These are phyloP conservation scores for Drosophila melanogaster DNA, from an alignment of 1,140 invertebrate genomes.

Conservation along the genomic window Release_6_plus_ISO1_MT NT_033779.5:9125501-9126000, in stretches of 20 bases:
- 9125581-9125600: too few species aligned
- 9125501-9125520: too few species aligned
- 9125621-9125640: too few species aligned
- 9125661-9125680: slow-evolving; percentile 12
- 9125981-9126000: slow-evolving; percentile 63
- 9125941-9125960: slow-evolving; percentile 51
- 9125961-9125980: slow-evolving; percentile 17
- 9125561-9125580: too few species aligned
- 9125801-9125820: slow-evolving; percentile 58
- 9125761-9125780: slow-evolving; percentile 52
- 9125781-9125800: slow-evolving; percentile 71
- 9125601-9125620: background rate
- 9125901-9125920: slow-evolving; percentile 57
- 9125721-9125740: slow-evolving; percentile 51
- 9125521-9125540: too few species aligned
- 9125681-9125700: slow-evolving; percentile 32
- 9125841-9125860: slow-evolving; percentile 77
- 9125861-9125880: slow-evolving; percentile 18
- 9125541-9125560: too few species aligned
- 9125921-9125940: slow-evolving; percentile 44
- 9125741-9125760: slow-evolving; percentile 66
- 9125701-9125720: slow-evolving; percentile 26
- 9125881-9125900: slow-evolving; percentile 69
- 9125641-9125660: slow-evolving; percentile 11
- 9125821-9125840: slow-evolving; percentile 68